Base-by-base conservation (phyloP, 2,797 vertebrate species). In the Microctenopoma stevenorrisi region DNA sequence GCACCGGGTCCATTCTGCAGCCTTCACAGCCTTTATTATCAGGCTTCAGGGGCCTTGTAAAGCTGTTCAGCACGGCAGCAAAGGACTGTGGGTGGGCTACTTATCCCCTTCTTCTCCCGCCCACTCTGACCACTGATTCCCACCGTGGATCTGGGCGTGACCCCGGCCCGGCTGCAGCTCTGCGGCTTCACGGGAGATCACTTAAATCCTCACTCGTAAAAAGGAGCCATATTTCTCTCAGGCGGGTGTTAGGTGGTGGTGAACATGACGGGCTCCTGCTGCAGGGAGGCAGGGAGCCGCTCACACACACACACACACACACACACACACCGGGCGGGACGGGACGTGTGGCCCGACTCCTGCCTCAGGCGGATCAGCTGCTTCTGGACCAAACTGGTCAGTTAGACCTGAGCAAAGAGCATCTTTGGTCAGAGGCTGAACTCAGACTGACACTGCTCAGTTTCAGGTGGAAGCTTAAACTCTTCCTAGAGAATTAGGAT, bases 11-110 rank as follows among this genome's bases (percentile, higher is more conserved):
- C 82, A 82, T 88, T 90, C 86, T 90, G 82, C 48, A 14, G 68
- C 82, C 76, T 79, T 79, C 76, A 74, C 78, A 44, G 78, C 85
- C 69, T 92, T 92, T 93, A 93, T 92, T 85, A 85, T 81, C 85
- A 71, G 85, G 75, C 73, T 86, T 71, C 81, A 49, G 74, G 76
- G 86, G 75, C 85, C 87, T 91, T 68, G 69, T 88, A 92, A 93
- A 93, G 93, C 79, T 90, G 89, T 89, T 90, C 46, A 18, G 66
- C 70, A 88, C 56, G 79, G 90, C 53, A 52, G 86, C 79, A 85
- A 81, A 77, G 91, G 92, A 91, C 86, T 92, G 94, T 96, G 96
- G 96, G 96, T 98, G 96, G 96, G 94, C 95, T 83, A 88, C 83
- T 90, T 89, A 50, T 12, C 8, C 15, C 42, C 51, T 30, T 70